phyloP scores from a whole-genome alignment of 2,888 invertebrate species.

The Amblyjoppa fuscipennis region DNA sequence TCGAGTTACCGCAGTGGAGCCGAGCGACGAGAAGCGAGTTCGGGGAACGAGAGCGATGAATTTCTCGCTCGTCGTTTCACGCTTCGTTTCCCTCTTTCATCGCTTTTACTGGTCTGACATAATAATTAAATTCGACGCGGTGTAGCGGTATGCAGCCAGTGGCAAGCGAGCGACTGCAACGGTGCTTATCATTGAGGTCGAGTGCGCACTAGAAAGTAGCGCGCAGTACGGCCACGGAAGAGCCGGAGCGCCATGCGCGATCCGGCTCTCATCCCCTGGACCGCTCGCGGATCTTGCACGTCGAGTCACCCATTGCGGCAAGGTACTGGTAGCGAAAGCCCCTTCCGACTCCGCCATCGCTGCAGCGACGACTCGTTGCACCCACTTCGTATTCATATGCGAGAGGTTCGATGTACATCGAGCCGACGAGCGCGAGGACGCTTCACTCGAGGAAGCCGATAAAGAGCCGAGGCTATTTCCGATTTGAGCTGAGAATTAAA shows the following conservation, averaged over 20 bases:
- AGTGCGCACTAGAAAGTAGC: constrained; percentile 74
- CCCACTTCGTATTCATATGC: constrained; percentile 61
- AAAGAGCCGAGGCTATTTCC: background rate
- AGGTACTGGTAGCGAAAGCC: constrained; percentile 54
- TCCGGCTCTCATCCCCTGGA: constrained; percentile 60
- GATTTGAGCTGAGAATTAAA: background rate
- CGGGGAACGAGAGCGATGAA: background rate
- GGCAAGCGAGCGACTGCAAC: constrained; percentile 59
- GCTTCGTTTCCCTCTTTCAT: constrained; percentile 41
- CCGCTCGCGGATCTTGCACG: constrained; percentile 44
- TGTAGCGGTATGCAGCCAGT: constrained; percentile 37
- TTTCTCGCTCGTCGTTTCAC: constrained; percentile 20
- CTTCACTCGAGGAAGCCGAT: constrained; percentile 39
- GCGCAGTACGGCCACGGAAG: constrained; percentile 39
- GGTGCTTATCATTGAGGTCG: constrained; percentile 75
- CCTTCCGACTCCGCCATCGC: constrained; percentile 42
- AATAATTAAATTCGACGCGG: constrained; percentile 77
- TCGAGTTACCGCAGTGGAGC: background rate
- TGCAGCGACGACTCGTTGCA: constrained; percentile 22
- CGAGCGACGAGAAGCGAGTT: background rate
- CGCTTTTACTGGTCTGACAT: constrained; percentile 47
- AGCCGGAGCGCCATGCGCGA: constrained; percentile 64
- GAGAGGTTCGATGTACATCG: constrained; percentile 58
- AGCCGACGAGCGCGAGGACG: constrained; percentile 26
- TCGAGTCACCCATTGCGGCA: constrained; percentile 40